Evolutionary conservation across 2,113 vertebrate species (phyloP).

Genomic region (Recurvirostra avosetta): DNA sequence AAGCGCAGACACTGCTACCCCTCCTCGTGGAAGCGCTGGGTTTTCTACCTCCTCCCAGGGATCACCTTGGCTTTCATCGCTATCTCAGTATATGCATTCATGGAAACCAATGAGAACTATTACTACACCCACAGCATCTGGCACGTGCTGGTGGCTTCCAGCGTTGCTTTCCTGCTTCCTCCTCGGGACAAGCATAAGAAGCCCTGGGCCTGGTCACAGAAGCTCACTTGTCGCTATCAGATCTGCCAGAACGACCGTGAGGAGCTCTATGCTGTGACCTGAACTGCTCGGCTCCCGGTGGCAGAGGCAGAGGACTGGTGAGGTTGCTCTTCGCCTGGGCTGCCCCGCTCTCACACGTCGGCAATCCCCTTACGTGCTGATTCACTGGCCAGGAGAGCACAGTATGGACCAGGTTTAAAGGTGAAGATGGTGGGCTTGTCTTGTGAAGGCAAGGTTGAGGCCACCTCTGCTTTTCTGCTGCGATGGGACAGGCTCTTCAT

Average conservation of each 20-base stretch:
- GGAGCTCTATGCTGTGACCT: slow-evolving; percentile 84
- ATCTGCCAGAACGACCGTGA: slow-evolving; percentile 86
- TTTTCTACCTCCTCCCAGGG: slow-evolving; percentile 88
- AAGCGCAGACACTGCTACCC: slow-evolving; percentile 87
- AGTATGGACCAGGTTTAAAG: not conserved
- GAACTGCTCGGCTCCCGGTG: not conserved
- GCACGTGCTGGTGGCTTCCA: slow-evolving; percentile 91
- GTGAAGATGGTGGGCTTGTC: not conserved
- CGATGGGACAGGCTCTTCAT: not conserved
- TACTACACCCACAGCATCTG: slow-evolving; percentile 96
- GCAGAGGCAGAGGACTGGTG: not conserved
- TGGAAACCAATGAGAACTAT: slow-evolving; percentile 93
- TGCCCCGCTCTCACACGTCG: rapidly evolving
- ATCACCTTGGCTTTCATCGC: slow-evolving; percentile 80
- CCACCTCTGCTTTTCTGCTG: slow-evolving; percentile 11
- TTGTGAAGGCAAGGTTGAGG: not conserved
- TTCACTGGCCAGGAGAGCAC: not conserved
- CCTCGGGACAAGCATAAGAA: slow-evolving; percentile 77
- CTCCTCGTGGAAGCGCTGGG: slow-evolving; percentile 90
- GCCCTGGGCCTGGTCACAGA: slow-evolving; percentile 79
- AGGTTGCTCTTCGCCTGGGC: not conserved
- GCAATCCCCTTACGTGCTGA: not conserved
- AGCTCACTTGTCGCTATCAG: slow-evolving; percentile 85
- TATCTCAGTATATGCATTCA: slow-evolving; percentile 84
- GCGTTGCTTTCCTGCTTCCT: slow-evolving; percentile 88